phyloP scores from a whole-genome alignment of 2,113 vertebrate species.

The Ariopsis seemanni region DNA sequence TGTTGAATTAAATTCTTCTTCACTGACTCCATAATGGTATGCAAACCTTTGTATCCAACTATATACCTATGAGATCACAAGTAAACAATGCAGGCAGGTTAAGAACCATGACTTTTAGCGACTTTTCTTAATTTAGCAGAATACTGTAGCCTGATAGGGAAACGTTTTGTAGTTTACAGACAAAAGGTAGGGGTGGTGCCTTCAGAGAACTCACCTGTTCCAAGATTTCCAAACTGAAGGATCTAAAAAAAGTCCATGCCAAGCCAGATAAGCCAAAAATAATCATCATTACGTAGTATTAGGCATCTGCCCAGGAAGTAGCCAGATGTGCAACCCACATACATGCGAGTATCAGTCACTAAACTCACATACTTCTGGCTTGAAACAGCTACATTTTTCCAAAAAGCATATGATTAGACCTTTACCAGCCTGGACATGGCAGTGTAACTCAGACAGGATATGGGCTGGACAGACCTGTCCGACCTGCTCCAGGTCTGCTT shows the following conservation, averaged over 20 bases:
- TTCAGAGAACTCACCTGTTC: constrained; percentile 5
- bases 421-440: background rate
- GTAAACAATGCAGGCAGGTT: background rate
- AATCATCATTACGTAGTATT: constrained; percentile 12
- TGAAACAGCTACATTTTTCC: too few species aligned
- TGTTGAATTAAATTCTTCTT: background rate
- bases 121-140: too few species aligned
- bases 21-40: background rate
- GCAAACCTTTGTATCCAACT: background rate
- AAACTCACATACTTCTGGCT: background rate
- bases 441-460: constrained; percentile 22
- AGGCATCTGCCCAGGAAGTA: background rate
- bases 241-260: background rate
- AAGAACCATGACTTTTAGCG: background rate
- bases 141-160: too few species aligned
- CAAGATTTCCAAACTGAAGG: background rate
- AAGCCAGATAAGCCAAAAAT: background rate
- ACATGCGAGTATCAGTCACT: background rate
- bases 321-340: background rate
- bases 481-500: constrained; percentile 23
- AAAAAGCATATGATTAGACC: background rate
- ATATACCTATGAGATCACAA: background rate
- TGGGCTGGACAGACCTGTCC: constrained; percentile 36
- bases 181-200: background rate
- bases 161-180: background rate